Conservation (phyloP, 2,888 invertebrate species). For the Sicus ferrugineus region DNA sequence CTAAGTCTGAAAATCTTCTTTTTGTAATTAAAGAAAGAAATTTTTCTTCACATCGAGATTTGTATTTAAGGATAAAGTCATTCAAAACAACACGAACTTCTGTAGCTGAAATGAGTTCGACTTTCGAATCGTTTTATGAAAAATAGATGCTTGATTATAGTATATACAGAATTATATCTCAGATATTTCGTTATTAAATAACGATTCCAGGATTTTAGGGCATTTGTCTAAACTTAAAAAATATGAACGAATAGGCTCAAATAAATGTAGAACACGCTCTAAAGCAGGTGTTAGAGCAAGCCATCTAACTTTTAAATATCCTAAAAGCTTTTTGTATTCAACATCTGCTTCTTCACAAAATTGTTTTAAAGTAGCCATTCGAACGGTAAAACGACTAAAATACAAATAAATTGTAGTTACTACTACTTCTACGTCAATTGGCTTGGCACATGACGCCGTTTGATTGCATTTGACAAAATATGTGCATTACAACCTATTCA, state of each 20-base stretch:
- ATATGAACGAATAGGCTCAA: neutral
- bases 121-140: neutral
- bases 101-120: neutral
- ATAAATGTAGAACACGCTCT: neutral
- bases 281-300: neutral
- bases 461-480: constrained; percentile 21
- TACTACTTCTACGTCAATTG: constrained; percentile 20
- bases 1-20: neutral
- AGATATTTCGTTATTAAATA: neutral
- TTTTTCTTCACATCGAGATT: neutral
- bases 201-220: neutral
- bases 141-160: neutral
- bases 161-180: neutral
- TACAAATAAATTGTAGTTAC: constrained; percentile 17
- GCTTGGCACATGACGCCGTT: constrained; percentile 20
- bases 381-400: constrained; percentile 16
- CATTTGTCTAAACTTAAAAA: neutral
- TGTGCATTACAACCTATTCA: constrained; percentile 12
- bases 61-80: neutral
- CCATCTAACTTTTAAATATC: constrained; percentile 2
- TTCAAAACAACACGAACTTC: neutral
- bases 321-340: constrained; percentile 1
- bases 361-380: constrained; percentile 4
- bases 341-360: constrained; percentile 18
- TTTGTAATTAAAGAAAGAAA: neutral